These are phyloP conservation scores for Melanerpes formicivorus DNA, from an alignment of 2,113 vertebrate species.

Conservation along the genomic window DNA sequence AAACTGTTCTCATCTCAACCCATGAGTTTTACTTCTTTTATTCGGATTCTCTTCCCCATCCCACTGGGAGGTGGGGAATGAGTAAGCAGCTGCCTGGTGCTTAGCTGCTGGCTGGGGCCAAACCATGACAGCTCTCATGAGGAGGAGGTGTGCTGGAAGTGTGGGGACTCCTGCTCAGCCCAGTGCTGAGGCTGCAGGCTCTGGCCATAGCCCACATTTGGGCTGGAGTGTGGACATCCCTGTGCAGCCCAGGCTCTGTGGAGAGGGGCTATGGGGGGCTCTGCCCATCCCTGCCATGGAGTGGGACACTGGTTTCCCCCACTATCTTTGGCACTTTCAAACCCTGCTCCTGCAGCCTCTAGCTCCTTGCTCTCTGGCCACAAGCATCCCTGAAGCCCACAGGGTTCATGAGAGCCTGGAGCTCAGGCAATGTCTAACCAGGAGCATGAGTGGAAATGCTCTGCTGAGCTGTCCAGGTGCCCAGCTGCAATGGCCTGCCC, in stretches of 20 bases:
- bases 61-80: background rate
- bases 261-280: background rate
- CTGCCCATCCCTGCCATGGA: background rate
- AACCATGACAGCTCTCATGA: background rate
- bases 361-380: background rate
- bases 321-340: fast-evolving
- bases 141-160: fast-evolving
- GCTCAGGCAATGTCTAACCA: background rate
- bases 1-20: background rate
- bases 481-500: background rate
- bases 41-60: background rate
- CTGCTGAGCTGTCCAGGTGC: background rate
- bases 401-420: no score
- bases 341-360: background rate
- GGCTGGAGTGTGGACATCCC: no score
- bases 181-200: background rate
- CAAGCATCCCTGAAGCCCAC: fast-evolving
- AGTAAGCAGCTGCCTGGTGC: background rate
- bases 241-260: background rate
- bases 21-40: background rate
- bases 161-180: fast-evolving
- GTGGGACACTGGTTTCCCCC: background rate
- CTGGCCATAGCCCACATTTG: background rate
- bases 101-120: background rate
- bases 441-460: background rate